Conservation (phyloP, 2,888 invertebrate genomes). For the Scelioninae gen. 1 region DNA sequence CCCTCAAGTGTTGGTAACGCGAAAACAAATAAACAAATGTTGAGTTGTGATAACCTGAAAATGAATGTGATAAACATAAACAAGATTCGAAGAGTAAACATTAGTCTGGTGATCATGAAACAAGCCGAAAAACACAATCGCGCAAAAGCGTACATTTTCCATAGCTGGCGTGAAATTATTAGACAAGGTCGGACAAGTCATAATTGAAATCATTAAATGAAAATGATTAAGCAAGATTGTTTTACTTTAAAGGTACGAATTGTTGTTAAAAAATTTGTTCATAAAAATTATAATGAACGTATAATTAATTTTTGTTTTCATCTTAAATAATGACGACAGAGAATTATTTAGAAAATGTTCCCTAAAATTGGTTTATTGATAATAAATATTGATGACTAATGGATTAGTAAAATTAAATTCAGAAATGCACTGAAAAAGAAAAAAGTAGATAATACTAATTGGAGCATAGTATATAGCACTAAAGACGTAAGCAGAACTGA, state of each 20-base stretch:
- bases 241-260: not conserved
- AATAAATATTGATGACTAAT: too few species aligned
- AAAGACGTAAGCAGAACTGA: not conserved
- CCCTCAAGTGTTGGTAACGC: conserved; percentile 50
- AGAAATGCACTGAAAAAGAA: not conserved
- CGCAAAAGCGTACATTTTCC: not conserved
- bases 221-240: not conserved
- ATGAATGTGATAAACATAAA: conserved; percentile 55
- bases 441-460: not conserved
- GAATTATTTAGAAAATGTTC: too few species aligned
- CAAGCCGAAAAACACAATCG: conserved; percentile 17
- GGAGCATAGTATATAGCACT: not conserved
- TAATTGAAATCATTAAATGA: too few species aligned
- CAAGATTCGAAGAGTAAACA: conserved; percentile 58
- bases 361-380: too few species aligned
- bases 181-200: too few species aligned
- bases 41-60: conserved; percentile 59
- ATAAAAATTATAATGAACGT: too few species aligned
- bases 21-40: conserved; percentile 60
- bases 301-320: too few species aligned
- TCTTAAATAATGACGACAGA: too few species aligned
- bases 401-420: not conserved
- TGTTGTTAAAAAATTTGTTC: not conserved
- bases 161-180: too few species aligned
- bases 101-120: conserved; percentile 29